Percentiles rank a stretch among this genome's conserved stretches.
Conservation (phyloP, 2,888 invertebrate genomes). For the Eulithis prunata region DNA sequence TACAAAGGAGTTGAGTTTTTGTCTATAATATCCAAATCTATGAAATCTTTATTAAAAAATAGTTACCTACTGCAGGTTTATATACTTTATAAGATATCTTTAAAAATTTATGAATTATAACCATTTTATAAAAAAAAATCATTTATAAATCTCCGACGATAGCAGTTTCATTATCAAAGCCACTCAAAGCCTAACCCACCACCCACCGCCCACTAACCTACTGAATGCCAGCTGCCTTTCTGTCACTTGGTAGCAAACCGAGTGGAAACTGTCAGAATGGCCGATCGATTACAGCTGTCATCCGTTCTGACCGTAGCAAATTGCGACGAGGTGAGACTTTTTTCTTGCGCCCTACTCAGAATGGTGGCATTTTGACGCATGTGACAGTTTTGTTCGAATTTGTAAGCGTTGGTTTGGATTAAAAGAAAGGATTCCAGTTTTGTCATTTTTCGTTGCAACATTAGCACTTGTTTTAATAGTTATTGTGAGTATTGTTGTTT, state of each 20-base stretch:
- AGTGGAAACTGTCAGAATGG: slow-evolving; percentile 55
- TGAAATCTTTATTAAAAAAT: too few relatives aligned
- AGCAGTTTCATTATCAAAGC: neutral
- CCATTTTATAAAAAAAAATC: too few relatives aligned
- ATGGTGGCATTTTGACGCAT: slow-evolving; percentile 70
- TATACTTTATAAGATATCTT: too few relatives aligned
- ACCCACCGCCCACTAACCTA: neutral
- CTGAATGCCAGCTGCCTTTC: slow-evolving; percentile 24
- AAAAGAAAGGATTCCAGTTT: too few relatives aligned
- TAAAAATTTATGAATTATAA: too few relatives aligned
- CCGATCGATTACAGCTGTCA: slow-evolving; percentile 58
- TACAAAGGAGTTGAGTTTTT: too few relatives aligned
- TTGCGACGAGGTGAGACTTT: slow-evolving; percentile 60
- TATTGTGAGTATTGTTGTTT: too few relatives aligned
- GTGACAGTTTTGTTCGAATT: slow-evolving; percentile 45
- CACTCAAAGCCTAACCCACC: neutral
- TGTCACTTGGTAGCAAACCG: slow-evolving; percentile 42
- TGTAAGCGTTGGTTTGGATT: slow-evolving; percentile 3
- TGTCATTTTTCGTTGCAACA: too few relatives aligned
- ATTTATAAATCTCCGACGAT: neutral
- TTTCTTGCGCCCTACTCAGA: slow-evolving; percentile 58
- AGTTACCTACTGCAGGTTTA: too few relatives aligned
- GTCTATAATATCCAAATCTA: too few relatives aligned
- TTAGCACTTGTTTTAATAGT: too few relatives aligned
- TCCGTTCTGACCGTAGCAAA: slow-evolving; percentile 64